phyloP scores from a whole-genome alignment of 2,113 vertebrate genomes.

The Propithecus coquereli region DNA sequence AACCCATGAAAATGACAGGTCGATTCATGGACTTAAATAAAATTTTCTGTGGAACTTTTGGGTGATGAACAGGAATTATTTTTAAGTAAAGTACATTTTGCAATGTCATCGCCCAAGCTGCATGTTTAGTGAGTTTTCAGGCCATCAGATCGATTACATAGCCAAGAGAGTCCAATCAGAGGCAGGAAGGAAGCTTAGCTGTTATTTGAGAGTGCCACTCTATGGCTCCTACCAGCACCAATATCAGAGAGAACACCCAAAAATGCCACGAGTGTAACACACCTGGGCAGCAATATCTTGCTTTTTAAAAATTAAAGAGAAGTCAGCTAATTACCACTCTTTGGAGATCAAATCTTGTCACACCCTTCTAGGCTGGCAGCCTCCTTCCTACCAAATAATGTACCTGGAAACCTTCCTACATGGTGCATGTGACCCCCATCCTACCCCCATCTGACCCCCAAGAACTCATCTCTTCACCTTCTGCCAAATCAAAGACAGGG shows the following conservation, averaged over 20 bases:
- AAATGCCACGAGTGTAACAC: constrained; percentile 63
- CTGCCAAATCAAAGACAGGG: background rate
- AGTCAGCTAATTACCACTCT: constrained; percentile 46
- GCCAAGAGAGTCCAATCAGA: background rate
- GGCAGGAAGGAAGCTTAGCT: background rate
- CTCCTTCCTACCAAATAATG: constrained; percentile 31
- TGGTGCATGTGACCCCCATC: background rate
- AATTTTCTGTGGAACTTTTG: background rate
- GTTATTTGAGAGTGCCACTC: background rate
- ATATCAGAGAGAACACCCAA: constrained; percentile 19
- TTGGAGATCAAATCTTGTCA: constrained; percentile 56
- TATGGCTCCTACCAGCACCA: background rate
- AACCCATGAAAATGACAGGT: background rate
- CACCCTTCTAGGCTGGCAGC: constrained; percentile 21
- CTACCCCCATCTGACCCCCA: background rate
- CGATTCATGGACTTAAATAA: background rate
- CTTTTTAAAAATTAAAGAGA: constrained; percentile 66
- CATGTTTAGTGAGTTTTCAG: background rate
- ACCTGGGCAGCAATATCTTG: constrained; percentile 71
- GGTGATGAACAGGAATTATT: background rate
- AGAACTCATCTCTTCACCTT: background rate
- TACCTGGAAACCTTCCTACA: background rate
- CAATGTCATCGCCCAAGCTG: background rate
- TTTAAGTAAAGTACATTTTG: background rate
- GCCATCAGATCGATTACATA: background rate